Evolutionary conservation across 1,140 invertebrate genomes (phyloP).

Genomic region (Popillia japonica): DNA sequence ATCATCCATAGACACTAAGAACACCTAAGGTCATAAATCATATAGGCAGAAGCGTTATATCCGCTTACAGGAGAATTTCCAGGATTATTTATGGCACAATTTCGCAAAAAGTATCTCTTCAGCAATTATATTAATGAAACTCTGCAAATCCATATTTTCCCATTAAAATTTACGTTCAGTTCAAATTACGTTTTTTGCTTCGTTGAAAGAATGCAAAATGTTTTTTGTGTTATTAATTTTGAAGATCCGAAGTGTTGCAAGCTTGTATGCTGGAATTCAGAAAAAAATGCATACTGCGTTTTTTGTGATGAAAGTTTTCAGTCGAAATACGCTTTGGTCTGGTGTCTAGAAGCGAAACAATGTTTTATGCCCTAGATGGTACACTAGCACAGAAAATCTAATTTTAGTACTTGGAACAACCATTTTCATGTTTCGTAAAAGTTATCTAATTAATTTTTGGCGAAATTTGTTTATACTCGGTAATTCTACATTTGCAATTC

Average conservation of each 20-base stretch:
- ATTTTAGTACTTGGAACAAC: too few relatives aligned
- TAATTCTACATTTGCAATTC: too few relatives aligned
- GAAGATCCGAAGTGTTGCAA: neutral
- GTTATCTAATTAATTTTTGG: too few relatives aligned
- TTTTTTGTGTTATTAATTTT: neutral
- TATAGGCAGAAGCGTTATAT: neutral
- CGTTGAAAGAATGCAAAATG: neutral
- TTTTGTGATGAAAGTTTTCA: too few relatives aligned
- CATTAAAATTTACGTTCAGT: neutral
- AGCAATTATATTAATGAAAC: slow-evolving; percentile 8
- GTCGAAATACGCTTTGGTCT: too few relatives aligned
- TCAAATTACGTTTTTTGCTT: slow-evolving; percentile 1
- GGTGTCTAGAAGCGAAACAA: too few relatives aligned
- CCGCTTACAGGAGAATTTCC: neutral
- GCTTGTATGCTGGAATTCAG: too few relatives aligned
- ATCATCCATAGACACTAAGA: neutral
- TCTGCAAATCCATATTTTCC: neutral
- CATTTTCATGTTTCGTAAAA: too few relatives aligned
- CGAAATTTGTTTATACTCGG: too few relatives aligned
- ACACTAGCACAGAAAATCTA: too few relatives aligned
- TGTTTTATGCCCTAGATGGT: too few relatives aligned
- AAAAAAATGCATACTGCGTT: too few relatives aligned
- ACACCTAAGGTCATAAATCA: neutral
- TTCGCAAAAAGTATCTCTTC: neutral
- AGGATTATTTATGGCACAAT: slow-evolving; percentile 1